Base-by-base conservation (phyloP, 2,113 vertebrate genomes). In the Sitta europaea region DNA sequence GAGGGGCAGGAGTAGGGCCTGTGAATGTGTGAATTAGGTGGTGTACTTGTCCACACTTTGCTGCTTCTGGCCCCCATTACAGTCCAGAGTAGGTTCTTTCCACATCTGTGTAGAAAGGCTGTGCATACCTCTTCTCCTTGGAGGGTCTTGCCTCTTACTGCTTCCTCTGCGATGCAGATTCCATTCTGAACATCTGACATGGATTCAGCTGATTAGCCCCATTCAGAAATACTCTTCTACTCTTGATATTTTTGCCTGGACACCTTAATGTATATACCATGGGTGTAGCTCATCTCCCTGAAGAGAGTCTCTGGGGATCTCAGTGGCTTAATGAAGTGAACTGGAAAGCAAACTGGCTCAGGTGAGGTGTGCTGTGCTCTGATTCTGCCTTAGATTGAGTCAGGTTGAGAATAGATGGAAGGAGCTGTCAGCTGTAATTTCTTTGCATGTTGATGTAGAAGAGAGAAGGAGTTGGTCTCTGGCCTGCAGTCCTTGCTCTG, bases 51-150 rank as follows among this genome's bases (percentile, higher is more conserved):
- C 88, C 76, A 67, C 90, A 93, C 63, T 84, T 81, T 80, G 59
- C 86, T 96, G 92, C 79, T 94, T 88, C 47, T 83, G 90, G 85
- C 63, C 63, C 55, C 88, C 31, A 13, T 88, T 88, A 86, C 59
- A 88, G 87, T 84, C 85, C 65, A 71, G 81, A 90, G 43, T 76
- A 81, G 53, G 25, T 93, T 93, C 72, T 93, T 95, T 79, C 51
- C 72, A 40, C 18, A 22, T 90, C 61, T 10, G n/a, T 74, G 68
- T 94, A 93, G 75, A 93, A 92, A 95, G 90, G 62, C 77, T 82
- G 28, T 71, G 48, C 40, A 24, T 76, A 63, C 63, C 55, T 67
- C 48, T 78, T 38, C 42, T 86, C 28, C 25, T 92, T 53, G 75
- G 93, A 90, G 82, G 28, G 36, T 75, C 51, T 25, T 84, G 36